These are phyloP conservation scores for Pseudopipra pipra DNA, from an alignment of 2,113 vertebrate species.

Conservation along the genomic window DNA sequence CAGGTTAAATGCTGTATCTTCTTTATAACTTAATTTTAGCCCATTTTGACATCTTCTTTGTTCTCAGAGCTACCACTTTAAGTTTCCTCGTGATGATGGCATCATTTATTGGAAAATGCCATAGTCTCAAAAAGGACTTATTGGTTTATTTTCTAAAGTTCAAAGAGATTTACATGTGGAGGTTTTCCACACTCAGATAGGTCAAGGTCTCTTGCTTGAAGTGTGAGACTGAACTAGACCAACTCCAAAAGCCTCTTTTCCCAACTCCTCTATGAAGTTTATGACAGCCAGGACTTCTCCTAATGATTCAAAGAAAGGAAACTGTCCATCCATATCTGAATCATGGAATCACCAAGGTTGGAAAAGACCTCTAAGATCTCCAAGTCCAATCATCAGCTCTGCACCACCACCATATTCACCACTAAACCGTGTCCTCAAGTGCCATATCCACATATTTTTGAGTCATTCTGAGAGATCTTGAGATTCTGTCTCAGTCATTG, in stretches of 20 bases:
- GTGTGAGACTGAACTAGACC: neutral
- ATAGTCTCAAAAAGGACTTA: neutral
- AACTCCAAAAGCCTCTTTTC: neutral
- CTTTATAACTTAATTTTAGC: neutral
- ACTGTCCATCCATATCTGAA: accelerated
- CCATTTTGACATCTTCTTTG: neutral
- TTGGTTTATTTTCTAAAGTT: neutral
- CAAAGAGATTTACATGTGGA: neutral
- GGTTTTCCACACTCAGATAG: neutral
- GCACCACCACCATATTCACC: neutral
- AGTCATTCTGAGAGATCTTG: neutral
- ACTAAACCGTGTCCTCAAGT: neutral
- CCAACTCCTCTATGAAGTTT: neutral
- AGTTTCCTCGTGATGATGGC: neutral
- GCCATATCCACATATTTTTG: neutral
- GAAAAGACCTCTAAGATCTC: neutral
- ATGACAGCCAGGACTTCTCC: neutral
- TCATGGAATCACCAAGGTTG: neutral
- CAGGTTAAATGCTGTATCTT: neutral
- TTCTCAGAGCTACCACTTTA: neutral
- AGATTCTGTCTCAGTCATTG: neutral
- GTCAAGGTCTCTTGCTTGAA: neutral
- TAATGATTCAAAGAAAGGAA: accelerated
- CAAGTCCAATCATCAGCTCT: neutral
- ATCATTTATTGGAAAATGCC: neutral